Evolutionary conservation across 37 sponge, comb jelly and placozoan genomes (phyloP).

Genomic region (Oopsacas minuta): DNA sequence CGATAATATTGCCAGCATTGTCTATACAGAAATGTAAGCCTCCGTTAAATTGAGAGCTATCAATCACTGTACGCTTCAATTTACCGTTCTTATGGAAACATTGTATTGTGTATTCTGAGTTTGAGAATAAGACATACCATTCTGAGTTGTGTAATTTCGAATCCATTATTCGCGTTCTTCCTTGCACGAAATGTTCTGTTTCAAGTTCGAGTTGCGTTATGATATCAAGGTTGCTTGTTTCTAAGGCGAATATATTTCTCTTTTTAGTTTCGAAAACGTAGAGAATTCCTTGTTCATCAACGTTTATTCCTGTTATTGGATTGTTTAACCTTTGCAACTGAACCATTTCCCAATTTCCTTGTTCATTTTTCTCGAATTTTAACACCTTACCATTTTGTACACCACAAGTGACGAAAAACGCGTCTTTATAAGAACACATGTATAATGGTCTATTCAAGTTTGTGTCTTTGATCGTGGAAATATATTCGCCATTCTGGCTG

Average conservation of each 20-base stretch:
- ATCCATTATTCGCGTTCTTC: constrained; percentile 10
- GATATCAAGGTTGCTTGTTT: not conserved
- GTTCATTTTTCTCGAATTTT: not conserved
- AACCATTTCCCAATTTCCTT: not conserved
- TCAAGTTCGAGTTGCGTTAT: not conserved
- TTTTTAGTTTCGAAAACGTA: not conserved
- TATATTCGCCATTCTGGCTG: not conserved
- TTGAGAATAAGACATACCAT: not conserved
- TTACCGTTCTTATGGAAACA: not conserved
- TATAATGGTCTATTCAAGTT: not conserved
- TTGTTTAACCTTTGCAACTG: not conserved
- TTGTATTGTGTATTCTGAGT: not conserved
- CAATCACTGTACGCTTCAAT: not conserved
- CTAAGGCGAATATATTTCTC: not conserved
- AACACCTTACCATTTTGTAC: not conserved
- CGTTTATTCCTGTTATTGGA: not conserved
- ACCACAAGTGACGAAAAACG: constrained; percentile 8
- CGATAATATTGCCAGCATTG: not conserved
- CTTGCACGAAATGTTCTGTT: not conserved
- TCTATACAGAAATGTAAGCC: not conserved
- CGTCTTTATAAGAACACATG: not conserved
- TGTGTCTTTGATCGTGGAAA: not conserved
- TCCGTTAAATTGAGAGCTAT: not conserved
- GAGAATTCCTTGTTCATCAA: not conserved
- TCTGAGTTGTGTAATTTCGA: not conserved